These are phyloP conservation scores for Drosophila quinaria DNA, from an alignment of 2,888 invertebrate genomes.

Conservation along the genomic window DNA sequence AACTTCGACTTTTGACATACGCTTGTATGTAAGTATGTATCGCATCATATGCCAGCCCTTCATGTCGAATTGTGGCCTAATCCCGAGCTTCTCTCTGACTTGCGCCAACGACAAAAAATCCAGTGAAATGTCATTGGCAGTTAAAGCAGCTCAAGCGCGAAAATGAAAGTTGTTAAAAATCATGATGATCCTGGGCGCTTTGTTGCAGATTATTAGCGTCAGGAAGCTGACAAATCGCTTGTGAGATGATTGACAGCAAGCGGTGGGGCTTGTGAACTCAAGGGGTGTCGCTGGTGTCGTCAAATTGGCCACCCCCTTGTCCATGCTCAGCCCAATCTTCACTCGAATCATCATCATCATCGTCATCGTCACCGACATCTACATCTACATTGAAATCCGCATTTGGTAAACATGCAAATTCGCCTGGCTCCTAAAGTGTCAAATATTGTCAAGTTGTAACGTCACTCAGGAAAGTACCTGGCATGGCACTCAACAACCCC, in stretches of 20 bases:
- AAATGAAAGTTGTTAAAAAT: conserved; percentile 80
- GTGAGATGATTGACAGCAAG: conserved; percentile 76
- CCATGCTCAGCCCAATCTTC: no score
- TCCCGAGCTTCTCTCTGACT: conserved; percentile 5
- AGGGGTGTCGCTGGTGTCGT: background rate
- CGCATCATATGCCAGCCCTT: conserved; percentile 33
- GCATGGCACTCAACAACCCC: conserved; percentile 24
- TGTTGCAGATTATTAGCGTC: conserved; percentile 77
- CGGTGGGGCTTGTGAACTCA: background rate
- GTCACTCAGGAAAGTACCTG: conserved; percentile 44
- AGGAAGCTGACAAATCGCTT: conserved; percentile 77
- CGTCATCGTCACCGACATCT: background rate
- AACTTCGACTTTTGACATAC: conserved; percentile 6
- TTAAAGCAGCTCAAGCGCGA: conserved; percentile 76
- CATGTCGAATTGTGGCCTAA: conserved; percentile 2
- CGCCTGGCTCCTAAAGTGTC: conserved; percentile 37
- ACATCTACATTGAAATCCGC: conserved; percentile 23
- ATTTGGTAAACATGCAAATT: conserved; percentile 49
- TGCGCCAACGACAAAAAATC: background rate
- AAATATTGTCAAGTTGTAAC: conserved; percentile 55
- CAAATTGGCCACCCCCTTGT: conserved; percentile 41
- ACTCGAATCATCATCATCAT: background rate
- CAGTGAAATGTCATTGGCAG: conserved; percentile 49
- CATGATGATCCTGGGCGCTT: conserved; percentile 66
- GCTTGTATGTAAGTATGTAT: no score